Evolutionary conservation across 2,888 invertebrate species (phyloP), one percentile per base, ranked within the genome.

Genomic region (Agrochola circellaris): DNA sequence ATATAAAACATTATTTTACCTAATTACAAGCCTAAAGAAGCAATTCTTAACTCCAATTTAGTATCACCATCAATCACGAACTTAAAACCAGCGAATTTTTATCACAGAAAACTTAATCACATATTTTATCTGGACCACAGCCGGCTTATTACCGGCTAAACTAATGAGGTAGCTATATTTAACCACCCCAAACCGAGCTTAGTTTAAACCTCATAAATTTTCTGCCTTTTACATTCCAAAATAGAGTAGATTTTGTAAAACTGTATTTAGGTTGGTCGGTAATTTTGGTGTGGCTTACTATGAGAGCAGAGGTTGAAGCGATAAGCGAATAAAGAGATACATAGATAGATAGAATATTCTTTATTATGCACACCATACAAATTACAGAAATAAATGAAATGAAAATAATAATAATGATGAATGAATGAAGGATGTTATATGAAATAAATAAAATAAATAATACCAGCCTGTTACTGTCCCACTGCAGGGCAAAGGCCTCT

Each of bases 121-220:
- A 73, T 64, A 81, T 78, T 78, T 86, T 84, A 86, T 82, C 83
- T 64, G 54, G 82, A 70, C 86, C 58, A 30, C 71, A 69, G 64
- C 70, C n/a, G 64, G 79, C 75, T 84, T 84, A 83, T 84, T 86
- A 84, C 86, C 69, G 42, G 62, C 23, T 75, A 64, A 83, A 83
- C 75, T 84, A 84, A 84, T 86, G 84, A 86, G 83, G 26, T 17
- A 34, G 72, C 79, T 79, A 75, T 86, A 84, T 83, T 79, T 84
- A 71, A 84, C 69, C 74, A n/a, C 51, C 64, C 64, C 42, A 26
- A 48, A 65, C 68, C 26, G 23, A 38, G 86, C 83, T 86, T 78
- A 82, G 73, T 75, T 82, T 65, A 64, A 82, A 79, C 45, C 75
- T 60, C 74, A 79, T 86, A 83, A 79, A 84, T 84, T 83, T 74